Evolutionary conservation across 2,888 invertebrate species (phyloP).

Genomic region (Pyrgus malvae): DNA sequence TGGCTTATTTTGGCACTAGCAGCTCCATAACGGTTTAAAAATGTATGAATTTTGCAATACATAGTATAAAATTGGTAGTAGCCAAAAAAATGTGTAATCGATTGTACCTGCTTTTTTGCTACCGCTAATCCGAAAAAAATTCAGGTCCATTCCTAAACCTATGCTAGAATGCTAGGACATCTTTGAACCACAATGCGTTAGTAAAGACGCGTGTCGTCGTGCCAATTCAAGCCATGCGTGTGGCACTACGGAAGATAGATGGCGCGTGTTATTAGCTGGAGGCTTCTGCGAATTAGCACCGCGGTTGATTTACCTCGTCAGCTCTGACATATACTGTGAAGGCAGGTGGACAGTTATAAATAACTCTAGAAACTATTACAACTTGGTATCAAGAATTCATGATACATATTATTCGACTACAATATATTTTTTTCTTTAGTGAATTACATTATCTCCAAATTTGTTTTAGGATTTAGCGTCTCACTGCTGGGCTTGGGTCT

Average conservation of each 20-base stretch:
- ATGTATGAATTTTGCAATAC: too few species aligned
- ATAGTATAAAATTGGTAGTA: too few species aligned
- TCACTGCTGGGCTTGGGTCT: too few species aligned
- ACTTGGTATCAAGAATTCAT: neutral
- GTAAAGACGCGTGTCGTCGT: slow-evolving; percentile 65
- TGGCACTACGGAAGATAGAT: slow-evolving; percentile 54
- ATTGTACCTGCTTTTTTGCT: too few species aligned
- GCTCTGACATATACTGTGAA: slow-evolving; percentile 13
- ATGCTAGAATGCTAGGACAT: neutral
- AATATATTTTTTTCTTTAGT: neutral
- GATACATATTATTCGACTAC: neutral
- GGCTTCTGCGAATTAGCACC: slow-evolving; percentile 51
- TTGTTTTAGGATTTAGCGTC: too few species aligned
- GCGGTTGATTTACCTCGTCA: slow-evolving; percentile 32
- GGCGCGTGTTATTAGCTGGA: slow-evolving; percentile 61
- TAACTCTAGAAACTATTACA: neutral
- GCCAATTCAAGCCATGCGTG: slow-evolving; percentile 59
- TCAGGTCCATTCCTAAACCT: too few species aligned
- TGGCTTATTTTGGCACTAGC: too few species aligned
- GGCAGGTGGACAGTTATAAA: neutral
- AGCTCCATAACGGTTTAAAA: too few species aligned
- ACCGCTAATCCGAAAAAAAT: too few species aligned
- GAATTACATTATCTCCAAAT: too few species aligned
- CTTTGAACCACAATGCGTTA: neutral
- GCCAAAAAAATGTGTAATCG: too few species aligned